Conservation (phyloP, 2,113 vertebrate genomes). For the Microcebus murinus region DNA sequence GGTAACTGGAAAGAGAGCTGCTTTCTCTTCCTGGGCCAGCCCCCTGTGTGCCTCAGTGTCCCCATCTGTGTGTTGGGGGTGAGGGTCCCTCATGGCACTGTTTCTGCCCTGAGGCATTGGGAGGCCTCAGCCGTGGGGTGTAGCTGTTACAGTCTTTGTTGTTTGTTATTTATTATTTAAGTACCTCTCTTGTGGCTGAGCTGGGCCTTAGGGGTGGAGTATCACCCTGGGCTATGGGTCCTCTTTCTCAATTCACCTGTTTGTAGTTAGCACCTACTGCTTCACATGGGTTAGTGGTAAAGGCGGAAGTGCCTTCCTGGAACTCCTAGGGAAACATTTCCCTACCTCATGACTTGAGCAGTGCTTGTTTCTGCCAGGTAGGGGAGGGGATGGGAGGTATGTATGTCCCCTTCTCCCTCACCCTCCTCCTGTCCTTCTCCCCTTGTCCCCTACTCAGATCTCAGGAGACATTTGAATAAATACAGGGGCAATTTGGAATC, state of each 20-base stretch:
- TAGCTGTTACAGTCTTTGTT: slow-evolving; percentile 28
- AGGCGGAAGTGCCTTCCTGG: neutral
- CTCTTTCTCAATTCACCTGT: slow-evolving; percentile 1
- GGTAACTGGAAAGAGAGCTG: neutral
- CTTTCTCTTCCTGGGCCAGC: neutral
- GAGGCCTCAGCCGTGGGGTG: neutral
- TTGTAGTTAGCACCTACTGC: neutral
- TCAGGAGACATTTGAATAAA: neutral
- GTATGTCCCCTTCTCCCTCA: neutral
- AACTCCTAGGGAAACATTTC: neutral
- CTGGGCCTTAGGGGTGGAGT: neutral
- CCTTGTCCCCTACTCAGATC: neutral
- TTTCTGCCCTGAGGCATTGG: neutral
- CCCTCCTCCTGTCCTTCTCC: too few relatives aligned
- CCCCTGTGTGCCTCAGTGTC: neutral
- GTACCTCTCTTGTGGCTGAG: slow-evolving; percentile 40
- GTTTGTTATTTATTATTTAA: slow-evolving; percentile 77
- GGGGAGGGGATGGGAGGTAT: neutral
- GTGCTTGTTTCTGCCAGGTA: neutral
- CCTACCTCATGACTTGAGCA: neutral
- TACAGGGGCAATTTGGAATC: neutral
- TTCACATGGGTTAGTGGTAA: neutral
- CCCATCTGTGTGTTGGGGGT: neutral
- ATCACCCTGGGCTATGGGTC: neutral
- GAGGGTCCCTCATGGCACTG: neutral